These are phyloP conservation scores for Micromesistius poutassou DNA, from an alignment of 2,797 vertebrate species.

Conservation along the genomic window DNA sequence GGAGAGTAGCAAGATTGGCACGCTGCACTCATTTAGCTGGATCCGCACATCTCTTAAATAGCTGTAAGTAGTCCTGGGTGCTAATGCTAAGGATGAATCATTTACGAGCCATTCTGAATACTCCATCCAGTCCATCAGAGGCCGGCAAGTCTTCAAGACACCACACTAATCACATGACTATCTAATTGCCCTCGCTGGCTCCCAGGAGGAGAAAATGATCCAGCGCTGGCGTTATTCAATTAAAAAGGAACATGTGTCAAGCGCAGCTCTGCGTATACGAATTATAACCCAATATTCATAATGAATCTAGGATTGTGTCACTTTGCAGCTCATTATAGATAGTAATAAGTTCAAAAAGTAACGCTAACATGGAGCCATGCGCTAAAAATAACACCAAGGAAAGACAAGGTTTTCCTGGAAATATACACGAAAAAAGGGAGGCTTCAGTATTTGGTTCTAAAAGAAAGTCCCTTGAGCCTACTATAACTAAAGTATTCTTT, in stretches of 20 bases:
- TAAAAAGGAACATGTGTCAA: constrained; percentile 30
- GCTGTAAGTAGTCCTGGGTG: neutral
- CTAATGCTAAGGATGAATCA: neutral
- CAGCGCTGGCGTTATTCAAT: constrained; percentile 22
- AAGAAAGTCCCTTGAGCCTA: neutral
- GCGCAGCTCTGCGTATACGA: constrained; percentile 6
- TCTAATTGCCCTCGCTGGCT: constrained; percentile 22
- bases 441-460: neutral
- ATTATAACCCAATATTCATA: constrained; percentile 25
- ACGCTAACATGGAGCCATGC: neutral
- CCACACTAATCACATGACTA: constrained; percentile 12
- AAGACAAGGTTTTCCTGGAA: neutral
- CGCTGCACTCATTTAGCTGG: neutral
- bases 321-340: constrained; percentile 23
- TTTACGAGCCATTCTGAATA: constrained; percentile 3
- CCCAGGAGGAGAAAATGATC: constrained; percentile 26
- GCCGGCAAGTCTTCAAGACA: neutral
- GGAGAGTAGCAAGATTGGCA: neutral
- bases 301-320: constrained; percentile 22
- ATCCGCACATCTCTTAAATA: neutral
- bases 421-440: neutral
- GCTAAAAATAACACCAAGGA: neutral
- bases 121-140: neutral
- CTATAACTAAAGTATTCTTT: neutral
- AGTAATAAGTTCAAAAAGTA: constrained; percentile 1